These are phyloP conservation scores for Nothoprocta pentlandii DNA, from an alignment of 2,113 vertebrate genomes.

Conservation along the genomic window DNA sequence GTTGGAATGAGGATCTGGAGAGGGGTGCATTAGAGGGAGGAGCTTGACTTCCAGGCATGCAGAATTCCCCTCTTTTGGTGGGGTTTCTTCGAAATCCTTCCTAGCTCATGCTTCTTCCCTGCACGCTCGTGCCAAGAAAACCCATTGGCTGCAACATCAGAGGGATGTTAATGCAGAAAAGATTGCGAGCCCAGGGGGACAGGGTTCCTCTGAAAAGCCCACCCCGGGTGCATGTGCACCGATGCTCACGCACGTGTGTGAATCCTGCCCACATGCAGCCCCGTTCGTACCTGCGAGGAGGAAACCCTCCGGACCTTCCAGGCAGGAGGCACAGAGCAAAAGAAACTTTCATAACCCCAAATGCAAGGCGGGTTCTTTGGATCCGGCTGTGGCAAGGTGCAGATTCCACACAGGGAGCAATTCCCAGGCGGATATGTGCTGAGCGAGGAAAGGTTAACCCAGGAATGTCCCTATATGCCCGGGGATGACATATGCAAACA, in stretches of 20 bases:
- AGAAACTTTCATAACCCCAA: neutral
- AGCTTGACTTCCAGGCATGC: neutral
- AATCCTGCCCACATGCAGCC: neutral
- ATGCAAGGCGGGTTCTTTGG: neutral
- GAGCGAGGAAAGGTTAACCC: neutral
- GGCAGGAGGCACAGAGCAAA: neutral
- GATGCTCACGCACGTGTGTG: neutral
- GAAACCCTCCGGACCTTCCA: neutral
- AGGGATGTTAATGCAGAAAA: constrained; percentile 1
- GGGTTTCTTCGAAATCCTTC: constrained; percentile 9
- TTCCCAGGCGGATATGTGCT: neutral
- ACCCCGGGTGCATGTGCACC: neutral
- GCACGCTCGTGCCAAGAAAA: neutral
- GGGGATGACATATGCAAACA: neutral
- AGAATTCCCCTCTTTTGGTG: constrained; percentile 6
- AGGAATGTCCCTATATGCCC: neutral
- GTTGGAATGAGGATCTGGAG: neutral
- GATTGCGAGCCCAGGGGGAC: neutral
- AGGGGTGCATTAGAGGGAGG: neutral
- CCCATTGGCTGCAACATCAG: constrained; percentile 3
- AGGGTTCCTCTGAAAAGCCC: neutral
- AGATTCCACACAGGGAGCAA: neutral
- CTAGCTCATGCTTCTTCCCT: neutral
- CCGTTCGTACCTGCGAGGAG: neutral
- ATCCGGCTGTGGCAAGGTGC: neutral